Evolutionary conservation across 2,888 invertebrate species (phyloP), one percentile per base, ranked within the genome.

Genomic region (Zootermopsis nevadensis): DNA sequence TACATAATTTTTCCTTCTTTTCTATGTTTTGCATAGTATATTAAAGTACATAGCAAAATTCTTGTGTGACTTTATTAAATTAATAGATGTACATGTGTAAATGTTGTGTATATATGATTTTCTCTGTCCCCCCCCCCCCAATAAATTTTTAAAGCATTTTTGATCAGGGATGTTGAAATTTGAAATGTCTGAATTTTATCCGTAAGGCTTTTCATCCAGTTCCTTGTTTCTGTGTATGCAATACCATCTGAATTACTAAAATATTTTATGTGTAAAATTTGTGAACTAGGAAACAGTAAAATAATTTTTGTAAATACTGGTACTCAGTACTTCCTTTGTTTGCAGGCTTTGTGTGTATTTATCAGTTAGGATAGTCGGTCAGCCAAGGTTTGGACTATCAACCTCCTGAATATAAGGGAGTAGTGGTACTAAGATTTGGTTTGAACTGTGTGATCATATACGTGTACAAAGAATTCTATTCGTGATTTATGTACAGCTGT

Each of bases 231-330:
- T 60, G 27, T 27, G 60, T 27, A 27, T 24, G 6, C n/a, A n/a
- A 60, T 12, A 27, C 27, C 27, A 10, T 8, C n/a, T 15, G 15
- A 60, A 60, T 15, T 27, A 27, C 60, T 60, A 60, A 60, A 60
- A 60, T 60, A 60, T 60, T 60, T 4, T 24, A 30, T 69, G 33
- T 33, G 33, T 69, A 30, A 69, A 31, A 33, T 69, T 69, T 69
- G 69, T 69, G 33, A 69, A 69, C 10, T 69, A 69, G 31, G 31
- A 69, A 31, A 69, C n/a, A n/a, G n/a, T 69, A 69, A 67, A 67
- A 19, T 69, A 69, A 30, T 69, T 33, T 69, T 69, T 30, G 30
- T 33, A 69, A 69, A 33, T 48, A 48, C 48, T 48, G 19, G 19
- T 48, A 15, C 19, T 48, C 38, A 38, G 6, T 38, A 38, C 6